Evolutionary conservation across 1,140 invertebrate species (phyloP).

Genomic region (Vanessa tameamea): DNA sequence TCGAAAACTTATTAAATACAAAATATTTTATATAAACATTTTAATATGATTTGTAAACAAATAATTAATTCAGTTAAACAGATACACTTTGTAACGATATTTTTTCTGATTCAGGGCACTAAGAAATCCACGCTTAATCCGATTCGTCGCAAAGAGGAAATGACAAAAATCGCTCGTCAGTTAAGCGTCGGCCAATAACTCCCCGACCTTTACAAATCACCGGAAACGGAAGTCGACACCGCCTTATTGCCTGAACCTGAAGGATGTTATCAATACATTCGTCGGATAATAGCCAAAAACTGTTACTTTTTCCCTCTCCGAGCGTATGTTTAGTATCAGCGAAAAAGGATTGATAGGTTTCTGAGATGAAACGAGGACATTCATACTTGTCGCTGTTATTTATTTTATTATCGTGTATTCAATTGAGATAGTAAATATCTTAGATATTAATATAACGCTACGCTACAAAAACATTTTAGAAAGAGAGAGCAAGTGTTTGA

Average conservation of each 20-base stretch:
- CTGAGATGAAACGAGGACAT: not conserved
- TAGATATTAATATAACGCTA: too few species aligned
- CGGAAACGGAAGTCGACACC: slow-evolving; percentile 34
- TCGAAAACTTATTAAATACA: too few species aligned
- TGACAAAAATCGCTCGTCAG: slow-evolving; percentile 22
- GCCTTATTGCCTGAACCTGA: slow-evolving; percentile 29
- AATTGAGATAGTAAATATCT: too few species aligned
- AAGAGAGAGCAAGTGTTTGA: too few species aligned
- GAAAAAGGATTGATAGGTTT: not conserved
- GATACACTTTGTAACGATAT: too few species aligned
- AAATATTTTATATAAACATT: too few species aligned
- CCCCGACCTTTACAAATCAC: slow-evolving; percentile 22
- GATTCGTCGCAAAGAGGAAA: slow-evolving; percentile 2
- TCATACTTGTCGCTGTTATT: too few species aligned
- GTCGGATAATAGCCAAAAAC: slow-evolving; percentile 14
- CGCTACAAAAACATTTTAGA: too few species aligned
- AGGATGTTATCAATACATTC: slow-evolving; percentile 29
- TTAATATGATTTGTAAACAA: too few species aligned
- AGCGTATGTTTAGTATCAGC: not conserved
- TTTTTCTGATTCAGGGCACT: not conserved
- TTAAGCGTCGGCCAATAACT: slow-evolving; percentile 15
- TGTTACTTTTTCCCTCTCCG: slow-evolving; percentile 1
- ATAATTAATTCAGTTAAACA: too few species aligned
- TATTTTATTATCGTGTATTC: too few species aligned
- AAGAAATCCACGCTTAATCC: slow-evolving; percentile 4